Base-by-base conservation (phyloP, 2,797 vertebrate species). In the Clarias fuscus region DNA sequence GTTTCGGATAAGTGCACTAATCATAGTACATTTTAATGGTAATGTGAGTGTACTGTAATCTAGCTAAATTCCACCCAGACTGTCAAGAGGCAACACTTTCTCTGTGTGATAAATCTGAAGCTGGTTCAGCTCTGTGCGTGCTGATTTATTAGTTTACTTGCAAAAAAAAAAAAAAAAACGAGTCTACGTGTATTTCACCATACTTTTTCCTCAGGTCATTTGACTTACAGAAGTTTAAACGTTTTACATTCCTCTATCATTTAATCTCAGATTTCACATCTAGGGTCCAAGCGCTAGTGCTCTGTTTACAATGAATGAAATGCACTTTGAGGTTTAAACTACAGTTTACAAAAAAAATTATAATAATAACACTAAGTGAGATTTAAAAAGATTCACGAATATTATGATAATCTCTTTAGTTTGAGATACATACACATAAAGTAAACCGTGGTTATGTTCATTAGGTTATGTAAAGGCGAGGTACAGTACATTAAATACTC, bases 271-370 rank as follows among this genome's bases (percentile, higher is more conserved):
- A 73, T 56, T 37, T 70, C 48, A 30, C 20, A 40, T 11, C 27
- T 7, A 37, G 37, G 61, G 40, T 10, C 43, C 37, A 67, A 6
- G 37, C 15, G 0, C 5, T 30, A 72, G 48, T 70, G 62, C 56
- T 81, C 37, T 73, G 88, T 88, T 88, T 89, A 86, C 83, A 88
- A 37, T 56, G 17, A 64, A 73, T 68, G 73, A 30, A 2, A 5
- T 71, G 65, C 70, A 68, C 61, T 24, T 59, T 83, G 58, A 82
- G 48, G 61, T 64, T 78, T 61, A 83, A 78, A 79, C 14, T 65
- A n/a, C 11, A 33, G 58, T 80, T 86, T 86, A 86, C 85, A 77
- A 17, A 33, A 82, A 76, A 22, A 37, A 2, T 43, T 11, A 48
- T 11, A 43, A 43, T 40, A 48, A 53, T 0, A 58, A 37, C 30